These are phyloP conservation scores for Epistrophella euchroma DNA, from an alignment of 2,888 invertebrate species.

Conservation along the genomic window DNA sequence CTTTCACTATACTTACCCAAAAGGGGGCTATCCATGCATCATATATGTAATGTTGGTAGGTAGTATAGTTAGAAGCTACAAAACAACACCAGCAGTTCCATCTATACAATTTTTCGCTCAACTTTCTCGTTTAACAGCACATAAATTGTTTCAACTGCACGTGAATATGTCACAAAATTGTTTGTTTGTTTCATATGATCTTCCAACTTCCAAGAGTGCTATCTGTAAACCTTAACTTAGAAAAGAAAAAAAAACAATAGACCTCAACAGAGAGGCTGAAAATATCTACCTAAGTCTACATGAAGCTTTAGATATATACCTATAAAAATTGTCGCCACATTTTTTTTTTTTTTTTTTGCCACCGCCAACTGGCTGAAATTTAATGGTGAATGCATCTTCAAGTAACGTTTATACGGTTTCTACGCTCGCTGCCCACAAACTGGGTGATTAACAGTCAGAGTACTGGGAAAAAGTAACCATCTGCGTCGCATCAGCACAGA, in stretches of 20 bases:
- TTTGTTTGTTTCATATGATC: constrained; percentile 43
- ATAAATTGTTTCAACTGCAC: constrained; percentile 74
- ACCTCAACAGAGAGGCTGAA: constrained; percentile 20
- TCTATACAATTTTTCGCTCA: constrained; percentile 59
- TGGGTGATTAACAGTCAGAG: constrained; percentile 67
- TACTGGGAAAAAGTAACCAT: constrained; percentile 60
- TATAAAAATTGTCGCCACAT: no score
- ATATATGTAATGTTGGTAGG: not conserved
- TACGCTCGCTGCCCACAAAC: constrained; percentile 84
- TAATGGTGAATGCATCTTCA: constrained; percentile 75
- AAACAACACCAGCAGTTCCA: constrained; percentile 16
- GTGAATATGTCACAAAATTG: constrained; percentile 74
- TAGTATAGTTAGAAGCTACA: not conserved
- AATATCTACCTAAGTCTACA: not conserved
- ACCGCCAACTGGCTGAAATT: constrained; percentile 55
- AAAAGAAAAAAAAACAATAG: constrained; percentile 17
- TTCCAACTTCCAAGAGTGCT: constrained; percentile 40
- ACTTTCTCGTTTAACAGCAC: constrained; percentile 74
- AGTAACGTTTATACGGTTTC: constrained; percentile 84
- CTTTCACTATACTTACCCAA: constrained; percentile 58
- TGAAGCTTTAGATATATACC: no score
- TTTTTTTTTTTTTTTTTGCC: constrained; percentile 2
- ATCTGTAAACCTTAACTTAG: constrained; percentile 19
- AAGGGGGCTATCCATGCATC: constrained; percentile 27
- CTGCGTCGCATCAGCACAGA: constrained; percentile 41